These are phyloP conservation scores for Schrankia costaestrigalis DNA, from an alignment of 2,888 invertebrate species.

Conservation along the genomic window DNA sequence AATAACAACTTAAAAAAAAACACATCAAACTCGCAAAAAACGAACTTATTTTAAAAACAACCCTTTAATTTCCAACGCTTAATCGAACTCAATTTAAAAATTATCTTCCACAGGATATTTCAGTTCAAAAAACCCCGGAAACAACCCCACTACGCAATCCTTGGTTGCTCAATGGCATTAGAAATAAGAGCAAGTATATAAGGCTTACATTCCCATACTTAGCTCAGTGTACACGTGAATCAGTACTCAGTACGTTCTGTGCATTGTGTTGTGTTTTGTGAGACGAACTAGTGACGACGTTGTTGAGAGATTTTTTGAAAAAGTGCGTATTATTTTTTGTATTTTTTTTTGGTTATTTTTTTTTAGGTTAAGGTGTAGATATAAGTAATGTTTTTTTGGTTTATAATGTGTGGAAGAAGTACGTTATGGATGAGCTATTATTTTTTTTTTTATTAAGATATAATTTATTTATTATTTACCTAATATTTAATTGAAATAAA, in stretches of 20 bases:
- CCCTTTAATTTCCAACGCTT: too few species aligned
- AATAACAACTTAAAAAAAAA: too few species aligned
- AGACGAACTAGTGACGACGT: conserved; percentile 15
- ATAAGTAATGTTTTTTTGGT: too few species aligned
- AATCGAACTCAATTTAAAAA: too few species aligned
- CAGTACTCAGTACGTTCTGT: conserved; percentile 17
- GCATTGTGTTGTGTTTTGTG: conserved; percentile 29
- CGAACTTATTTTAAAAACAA: too few species aligned
- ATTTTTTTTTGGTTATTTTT: conserved; percentile 3
- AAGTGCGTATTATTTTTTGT: conserved; percentile 33
- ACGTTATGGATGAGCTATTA: too few species aligned
- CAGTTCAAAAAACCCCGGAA: conserved; percentile 33
- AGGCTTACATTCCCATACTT: conserved; percentile 17
- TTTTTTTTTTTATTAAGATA: too few species aligned
- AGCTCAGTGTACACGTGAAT: conserved; percentile 27
- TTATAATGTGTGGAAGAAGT: too few species aligned
- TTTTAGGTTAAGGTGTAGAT: conserved; percentile 1
- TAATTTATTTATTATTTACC: background rate
- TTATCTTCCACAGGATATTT: too few species aligned
- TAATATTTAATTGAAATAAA: too few species aligned
- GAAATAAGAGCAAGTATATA: conserved; percentile 55
- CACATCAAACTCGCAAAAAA: too few species aligned
- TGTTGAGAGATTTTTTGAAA: conserved; percentile 7
- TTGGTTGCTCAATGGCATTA: conserved; percentile 31
- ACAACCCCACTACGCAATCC: conserved; percentile 34